Evolutionary conservation across 2,888 invertebrate genomes (phyloP), one percentile per base, ranked within the genome.

Genomic region (Synanthedon myopaeformis): DNA sequence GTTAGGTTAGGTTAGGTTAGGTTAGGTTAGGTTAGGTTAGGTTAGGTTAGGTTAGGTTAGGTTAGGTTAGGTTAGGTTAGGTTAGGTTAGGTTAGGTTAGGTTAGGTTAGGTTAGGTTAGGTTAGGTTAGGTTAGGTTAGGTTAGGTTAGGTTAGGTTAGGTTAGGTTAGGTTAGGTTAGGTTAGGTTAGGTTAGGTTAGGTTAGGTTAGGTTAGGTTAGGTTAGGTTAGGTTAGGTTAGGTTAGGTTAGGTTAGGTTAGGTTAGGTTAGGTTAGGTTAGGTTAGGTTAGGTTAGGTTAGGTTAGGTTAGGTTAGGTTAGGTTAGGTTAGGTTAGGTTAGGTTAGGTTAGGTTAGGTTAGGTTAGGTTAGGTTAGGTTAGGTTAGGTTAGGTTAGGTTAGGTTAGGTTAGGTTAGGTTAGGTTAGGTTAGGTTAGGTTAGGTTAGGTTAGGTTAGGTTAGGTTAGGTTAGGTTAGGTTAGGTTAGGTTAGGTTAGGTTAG

Each of bases 161-260:
- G 23, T 28, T 28, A 28, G 23, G 23, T 28, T 28, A 28, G 51
- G 51, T 51, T 51, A 51, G 23, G 23, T 28, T 17, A 28, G 23
- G 23, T 28, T 28, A 28, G 23, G 23, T 28, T 28, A 28, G 23
- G 23, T 28, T 28, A 28, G 23, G 23, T 49, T 49, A 49, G 49
- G 49, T 49, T 49, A 49, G 49, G 49, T 49, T 49, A 49, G 49
- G 49, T 49, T 49, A 49, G 49, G 49, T 49, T 49, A 49, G 49
- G 49, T 49, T 49, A 49, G 49, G 49, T 49, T 49, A 49, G 49
- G 49, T 49, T 49, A 49, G 49, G 49, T 49, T 49, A 49, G 49
- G 49, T 49, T 49, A 49, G n/a, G 49, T 49, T 49, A 49, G 49
- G 49, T 49, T 49, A 49, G 49, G 49, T 14, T 49, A 49, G 49